Evolutionary conservation across 2,888 invertebrate genomes (phyloP).

Genomic region (Lithophane semibrunnea): DNA sequence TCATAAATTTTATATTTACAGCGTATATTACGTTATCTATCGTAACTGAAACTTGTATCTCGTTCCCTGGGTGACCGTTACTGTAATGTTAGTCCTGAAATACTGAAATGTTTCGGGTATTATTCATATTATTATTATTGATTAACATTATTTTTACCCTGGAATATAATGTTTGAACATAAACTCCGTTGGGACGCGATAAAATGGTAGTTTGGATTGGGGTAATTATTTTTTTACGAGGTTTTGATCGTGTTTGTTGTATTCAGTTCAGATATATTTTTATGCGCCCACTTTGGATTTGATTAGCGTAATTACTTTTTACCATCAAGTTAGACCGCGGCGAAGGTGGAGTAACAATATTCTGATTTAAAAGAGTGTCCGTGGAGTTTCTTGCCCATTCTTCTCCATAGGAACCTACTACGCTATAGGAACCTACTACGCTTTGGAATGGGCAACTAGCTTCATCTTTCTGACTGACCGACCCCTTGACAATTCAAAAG

Average conservation of each 20-base stretch:
- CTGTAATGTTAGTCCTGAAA: conserved; percentile 52
- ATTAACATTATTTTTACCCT: conserved; percentile 19
- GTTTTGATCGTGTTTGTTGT: conserved; percentile 29
- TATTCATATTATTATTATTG: conserved; percentile 45
- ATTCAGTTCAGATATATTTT: conserved; percentile 6
- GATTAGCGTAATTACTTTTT: not conserved
- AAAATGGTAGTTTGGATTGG: conserved; percentile 40
- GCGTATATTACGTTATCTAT: conserved; percentile 65
- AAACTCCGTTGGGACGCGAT: conserved; percentile 30
- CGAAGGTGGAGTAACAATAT: too few relatives aligned
- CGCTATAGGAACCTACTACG: too few relatives aligned
- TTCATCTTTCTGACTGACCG: too few relatives aligned
- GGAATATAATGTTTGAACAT: not conserved
- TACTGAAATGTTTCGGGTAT: conserved; percentile 36
- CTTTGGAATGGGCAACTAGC: too few relatives aligned
- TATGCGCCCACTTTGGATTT: not conserved
- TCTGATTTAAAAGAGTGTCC: too few relatives aligned
- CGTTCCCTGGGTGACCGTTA: conserved; percentile 64
- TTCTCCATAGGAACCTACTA: too few relatives aligned
- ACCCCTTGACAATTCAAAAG: too few relatives aligned
- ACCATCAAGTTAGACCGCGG: not conserved
- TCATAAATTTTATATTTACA: conserved; percentile 72
- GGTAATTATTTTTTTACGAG: conserved; percentile 35
- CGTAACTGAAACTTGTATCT: conserved; percentile 67
- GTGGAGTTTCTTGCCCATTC: too few relatives aligned